These are phyloP conservation scores for Lamprologus ornatipinnis DNA, from an alignment of 2,113 vertebrate species.

Conservation along the genomic window DNA sequence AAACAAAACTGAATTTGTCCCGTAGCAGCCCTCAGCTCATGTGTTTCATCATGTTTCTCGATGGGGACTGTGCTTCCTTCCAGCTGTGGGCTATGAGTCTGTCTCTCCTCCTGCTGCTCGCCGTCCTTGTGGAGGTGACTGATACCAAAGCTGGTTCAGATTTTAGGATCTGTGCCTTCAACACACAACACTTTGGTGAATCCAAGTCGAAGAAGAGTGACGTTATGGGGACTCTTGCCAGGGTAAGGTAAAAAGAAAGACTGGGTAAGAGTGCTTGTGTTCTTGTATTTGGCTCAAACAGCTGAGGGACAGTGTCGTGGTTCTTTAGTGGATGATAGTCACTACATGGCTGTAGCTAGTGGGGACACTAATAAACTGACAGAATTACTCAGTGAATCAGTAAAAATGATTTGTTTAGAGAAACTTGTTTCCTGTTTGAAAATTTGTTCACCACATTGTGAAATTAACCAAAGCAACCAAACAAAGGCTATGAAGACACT, in stretches of 20 bases:
- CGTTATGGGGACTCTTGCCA: conserved; percentile 49
- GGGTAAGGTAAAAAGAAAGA: conserved; percentile 39
- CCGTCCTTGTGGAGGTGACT: neutral
- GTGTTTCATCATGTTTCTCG: neutral
- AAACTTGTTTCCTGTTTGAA: neutral
- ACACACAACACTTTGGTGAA: conserved; percentile 67
- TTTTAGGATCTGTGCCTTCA: conserved; percentile 68
- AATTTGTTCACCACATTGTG: neutral
- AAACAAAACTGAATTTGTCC: neutral
- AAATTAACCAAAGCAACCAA: neutral
- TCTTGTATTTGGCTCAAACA: neutral
- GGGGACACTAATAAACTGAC: neutral
- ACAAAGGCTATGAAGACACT: neutral
- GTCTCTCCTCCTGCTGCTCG: conserved; percentile 11
- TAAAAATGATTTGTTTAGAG: neutral
- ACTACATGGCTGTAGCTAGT: neutral
- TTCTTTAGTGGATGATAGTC: neutral
- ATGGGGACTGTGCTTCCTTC: neutral
- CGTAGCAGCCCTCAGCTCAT: neutral
- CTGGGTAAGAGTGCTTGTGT: neutral
- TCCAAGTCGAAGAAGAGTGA: conserved; percentile 55
- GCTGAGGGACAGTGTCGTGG: neutral
- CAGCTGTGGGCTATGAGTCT: conserved; percentile 19
- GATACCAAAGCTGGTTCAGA: neutral
- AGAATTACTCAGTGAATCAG: neutral